These are phyloP conservation scores for Autographa pulchrina DNA, from an alignment of 2,888 invertebrate species.

Conservation along the genomic window DNA sequence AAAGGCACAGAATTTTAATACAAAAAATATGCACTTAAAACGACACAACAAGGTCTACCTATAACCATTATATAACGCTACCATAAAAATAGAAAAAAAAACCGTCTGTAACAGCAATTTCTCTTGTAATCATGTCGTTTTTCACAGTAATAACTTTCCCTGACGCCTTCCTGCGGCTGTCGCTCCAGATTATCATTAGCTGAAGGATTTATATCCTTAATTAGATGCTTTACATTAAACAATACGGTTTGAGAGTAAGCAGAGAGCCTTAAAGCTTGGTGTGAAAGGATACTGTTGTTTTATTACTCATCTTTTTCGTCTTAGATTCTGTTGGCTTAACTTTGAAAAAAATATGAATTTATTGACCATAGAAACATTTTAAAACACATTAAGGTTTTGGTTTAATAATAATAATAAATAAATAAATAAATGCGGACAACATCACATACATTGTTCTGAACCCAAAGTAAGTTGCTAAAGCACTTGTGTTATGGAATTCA, in stretches of 20 bases:
- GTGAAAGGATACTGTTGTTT: neutral
- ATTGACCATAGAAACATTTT: too few species aligned
- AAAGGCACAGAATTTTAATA: too few species aligned
- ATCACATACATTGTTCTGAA: too few species aligned
- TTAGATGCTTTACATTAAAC: neutral
- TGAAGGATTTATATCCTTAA: conserved; percentile 14
- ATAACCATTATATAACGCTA: neutral
- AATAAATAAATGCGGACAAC: too few species aligned
- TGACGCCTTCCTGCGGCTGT: neutral
- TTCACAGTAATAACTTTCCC: conserved; percentile 12
- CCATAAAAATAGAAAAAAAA: neutral
- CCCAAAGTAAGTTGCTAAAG: too few species aligned
- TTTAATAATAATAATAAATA: too few species aligned
- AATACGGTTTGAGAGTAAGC: neutral
- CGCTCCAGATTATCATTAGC: neutral
- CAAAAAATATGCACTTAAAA: too few species aligned
- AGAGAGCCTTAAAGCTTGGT: neutral
- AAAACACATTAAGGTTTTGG: too few species aligned
- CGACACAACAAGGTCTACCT: neutral
- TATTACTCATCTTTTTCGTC: neutral
- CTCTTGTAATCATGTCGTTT: conserved; percentile 7
- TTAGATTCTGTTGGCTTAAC: too few species aligned
- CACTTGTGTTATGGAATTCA: too few species aligned
- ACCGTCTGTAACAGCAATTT: neutral
- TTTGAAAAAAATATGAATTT: too few species aligned